Evolutionary conservation across 2,888 invertebrate genomes (phyloP), one percentile per base, ranked within the genome.

Genomic region (Sicus ferrugineus): DNA sequence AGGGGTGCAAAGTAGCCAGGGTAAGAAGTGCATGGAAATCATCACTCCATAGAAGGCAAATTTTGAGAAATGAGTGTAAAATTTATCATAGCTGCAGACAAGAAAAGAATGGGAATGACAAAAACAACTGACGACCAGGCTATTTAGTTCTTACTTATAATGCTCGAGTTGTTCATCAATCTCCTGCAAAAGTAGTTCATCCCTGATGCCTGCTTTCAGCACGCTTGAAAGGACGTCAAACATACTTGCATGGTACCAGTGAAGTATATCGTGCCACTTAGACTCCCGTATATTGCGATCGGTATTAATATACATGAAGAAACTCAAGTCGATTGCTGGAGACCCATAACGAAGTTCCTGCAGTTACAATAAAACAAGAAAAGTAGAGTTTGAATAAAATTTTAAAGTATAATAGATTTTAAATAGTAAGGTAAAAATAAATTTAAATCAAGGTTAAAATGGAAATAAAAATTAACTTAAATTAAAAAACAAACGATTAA

Each of bases 291-390:
- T 71, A 1, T 73, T 72, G 4, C 72, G 72, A 0, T 79, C 73
- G 38, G 81, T 78, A 69, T 85, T 85, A 75, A 85, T 81, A 70
- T 80, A 85, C 78, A 85, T 77, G 26, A 79, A 81, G 73, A 83
- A 85, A 48, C 81, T 79, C 26, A 85, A 72, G 70, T 85, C 85
- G 31, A 84, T 73, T n/a, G 77, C 79, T 3, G 79, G 80, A 31
- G 80, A 78, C 50, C 83, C 81, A 70, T 76, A 84, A 19, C 85
- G 81, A 21, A 83, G 26, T 76, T 83, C 83, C 77, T 80, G 54
- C 11, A 67, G 14, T 28, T 19, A n/a, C 23, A 28, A 54, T 14
- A 19, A n/a, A n/a, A n/a, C n/a, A n/a, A n/a, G n/a, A n/a, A n/a
- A n/a, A n/a, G n/a, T n/a, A n/a, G n/a, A n/a, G n/a, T n/a, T n/a